Evolutionary conservation across 1,140 invertebrate genomes (phyloP), one percentile per base, ranked within the genome.

Genomic region (Heliconius eleuchia): DNA sequence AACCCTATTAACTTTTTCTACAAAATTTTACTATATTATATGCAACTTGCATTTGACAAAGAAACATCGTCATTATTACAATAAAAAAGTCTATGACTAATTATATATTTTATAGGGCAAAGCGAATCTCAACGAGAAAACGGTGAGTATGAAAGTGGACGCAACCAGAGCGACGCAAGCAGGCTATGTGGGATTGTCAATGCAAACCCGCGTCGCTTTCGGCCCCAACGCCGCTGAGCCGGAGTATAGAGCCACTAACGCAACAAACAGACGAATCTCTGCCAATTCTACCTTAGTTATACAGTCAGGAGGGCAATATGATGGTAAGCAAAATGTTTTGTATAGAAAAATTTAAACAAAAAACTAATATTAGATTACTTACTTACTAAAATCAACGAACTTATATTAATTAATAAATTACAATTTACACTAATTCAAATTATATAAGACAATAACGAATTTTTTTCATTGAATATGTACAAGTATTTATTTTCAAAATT

Each of bases 141-240:
- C 96, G 83, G 96, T 98, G 7, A 96, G 96, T 1, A 94, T 95
- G 39, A 95, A 96, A 55, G 91, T 97, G 3, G 96, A 97, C 83
- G 89, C 96, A 72, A 96, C 96, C 80, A 95, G 97, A 11, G 95
- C 95, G n/a, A 96, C 96, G 72, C 97, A 98, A 88, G 94, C 95
- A 74, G 93, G 94, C 77, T 97, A 96, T 92, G 95, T 95, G 78
- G 97, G 98, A 1, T 95, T 97, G 42, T 95, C 97, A 11, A 99
- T 99, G 95, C 95, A 96, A 39, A 99, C 99, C 0, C 98, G 99
- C 72, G 98, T 97, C 3, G 98, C 97, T 1, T 98, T 97, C 86
- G 99, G 98, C 0, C 93, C 97, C 16, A 98, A 99, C 94, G 98
- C 96, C 1, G 98, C 99, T 0, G 95, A 98, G 46, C 98, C 99